These are phyloP conservation scores for Pocota personata DNA, from an alignment of 2,888 invertebrate species.

Conservation along the genomic window DNA sequence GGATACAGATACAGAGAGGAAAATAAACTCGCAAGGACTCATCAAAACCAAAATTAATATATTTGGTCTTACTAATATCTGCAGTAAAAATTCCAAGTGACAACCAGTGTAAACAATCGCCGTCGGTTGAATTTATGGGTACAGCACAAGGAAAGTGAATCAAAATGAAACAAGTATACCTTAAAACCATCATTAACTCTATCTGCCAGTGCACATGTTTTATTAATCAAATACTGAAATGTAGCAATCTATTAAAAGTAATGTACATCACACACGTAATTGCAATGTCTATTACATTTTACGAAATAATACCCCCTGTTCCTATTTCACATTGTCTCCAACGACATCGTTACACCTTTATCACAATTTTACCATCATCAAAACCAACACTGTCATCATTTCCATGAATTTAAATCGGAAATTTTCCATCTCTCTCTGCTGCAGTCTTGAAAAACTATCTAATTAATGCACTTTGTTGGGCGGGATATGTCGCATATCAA, in stretches of 20 bases:
- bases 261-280: background rate
- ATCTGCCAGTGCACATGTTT: too few relatives aligned
- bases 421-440: background rate
- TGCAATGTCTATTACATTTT: background rate
- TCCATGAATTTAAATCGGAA: conserved; percentile 9
- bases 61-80: too few relatives aligned
- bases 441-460: background rate
- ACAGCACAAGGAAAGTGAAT: too few relatives aligned
- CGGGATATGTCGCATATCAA: background rate
- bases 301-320: background rate
- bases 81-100: too few relatives aligned
- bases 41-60: too few relatives aligned
- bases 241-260: background rate
- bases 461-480: conserved; percentile 1
- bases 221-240: too few relatives aligned
- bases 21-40: too few relatives aligned
- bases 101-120: too few relatives aligned
- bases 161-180: too few relatives aligned
- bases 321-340: background rate
- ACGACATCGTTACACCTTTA: background rate
- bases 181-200: too few relatives aligned
- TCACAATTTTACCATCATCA: background rate
- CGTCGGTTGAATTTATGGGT: too few relatives aligned
- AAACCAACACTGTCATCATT: background rate
- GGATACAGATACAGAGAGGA: too few relatives aligned